Evolutionary conservation across 1,140 invertebrate genomes (phyloP), one percentile per base, ranked within the genome.

Genomic region (Drosophila repleta): DNA sequence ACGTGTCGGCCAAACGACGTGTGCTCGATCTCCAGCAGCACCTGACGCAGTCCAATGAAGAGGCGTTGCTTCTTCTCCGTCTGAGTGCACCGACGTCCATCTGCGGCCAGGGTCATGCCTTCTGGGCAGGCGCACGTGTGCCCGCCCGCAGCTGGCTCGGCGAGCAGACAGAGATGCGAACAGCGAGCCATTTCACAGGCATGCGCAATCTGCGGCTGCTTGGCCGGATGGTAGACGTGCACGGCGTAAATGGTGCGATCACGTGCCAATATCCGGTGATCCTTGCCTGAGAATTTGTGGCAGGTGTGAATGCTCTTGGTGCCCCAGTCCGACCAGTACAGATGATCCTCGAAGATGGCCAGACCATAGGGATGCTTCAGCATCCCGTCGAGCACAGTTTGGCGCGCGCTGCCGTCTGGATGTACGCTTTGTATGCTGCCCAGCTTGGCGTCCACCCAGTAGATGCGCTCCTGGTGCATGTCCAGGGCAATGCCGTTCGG

Each of bases 401-500:
- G 92, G 46, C 96, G 92, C 90, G 96, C 95, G 1, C 92, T 93
- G 24, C 96, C 97, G 90, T 97, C 95, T 6, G 97, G 92, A 15
- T 94, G 93, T 15, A 97, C 93, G 2, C 95, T 96, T 91, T 97
- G 96, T 1, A 98, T 94, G 58, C 93, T 94, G 41, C 93, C 93
- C 5, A 94, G 77, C 74, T 96, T 96, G 0, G 94, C 94, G 75
- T 97, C 96, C 0, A 97, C 95, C 94, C 97, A 97, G 75, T 97
- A 96, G 5, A 96, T 92, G 49, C 96, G 93, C 17, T 95, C 93
- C 67, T 96, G 97, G 15, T 96, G 95, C 83, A 95, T 95, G 91
- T 99, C 98, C 48, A 99, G 93, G 1, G 97, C 94, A 7, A 99
- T 92, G 2, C 97, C 97, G 90, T 97, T 98, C 0, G 98, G 97